phyloP scores from a whole-genome alignment of 2,888 invertebrate genomes.

The Hirtodrosophila cameraria region DNA sequence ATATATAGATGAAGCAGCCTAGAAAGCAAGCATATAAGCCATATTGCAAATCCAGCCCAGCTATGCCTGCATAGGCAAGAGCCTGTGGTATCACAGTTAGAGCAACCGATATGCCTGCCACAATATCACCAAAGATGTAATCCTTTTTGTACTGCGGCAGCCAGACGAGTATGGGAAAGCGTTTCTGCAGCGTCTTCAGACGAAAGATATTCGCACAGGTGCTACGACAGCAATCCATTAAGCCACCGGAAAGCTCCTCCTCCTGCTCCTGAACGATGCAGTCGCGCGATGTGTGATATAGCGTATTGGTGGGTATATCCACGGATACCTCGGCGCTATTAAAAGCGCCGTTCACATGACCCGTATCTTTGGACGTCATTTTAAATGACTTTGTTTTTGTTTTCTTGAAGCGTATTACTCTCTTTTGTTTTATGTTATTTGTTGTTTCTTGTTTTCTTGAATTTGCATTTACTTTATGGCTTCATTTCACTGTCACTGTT shows the following conservation, averaged over 20 bases:
- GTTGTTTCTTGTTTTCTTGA: conserved; percentile 18
- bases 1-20: conserved; percentile 94
- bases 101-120: conserved; percentile 96
- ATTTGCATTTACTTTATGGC: conserved; percentile 50
- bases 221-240: conserved; percentile 61
- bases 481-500: conserved; percentile 51
- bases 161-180: conserved; percentile 91
- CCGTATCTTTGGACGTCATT: conserved; percentile 62
- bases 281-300: conserved; percentile 81
- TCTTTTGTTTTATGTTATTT: conserved; percentile 18
- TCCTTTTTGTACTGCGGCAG: conserved; percentile 90
- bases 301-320: conserved; percentile 82
- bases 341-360: conserved; percentile 69
- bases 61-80: conserved; percentile 92
- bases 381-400: conserved; percentile 5
- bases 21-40: conserved; percentile 96
- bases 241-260: conserved; percentile 67
- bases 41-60: conserved; percentile 92
- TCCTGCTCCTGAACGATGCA: conserved; percentile 85
- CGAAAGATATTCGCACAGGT: conserved; percentile 86
- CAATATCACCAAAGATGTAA: conserved; percentile 92
- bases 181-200: conserved; percentile 89
- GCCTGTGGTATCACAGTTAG: conserved; percentile 89
- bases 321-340: conserved; percentile 78
- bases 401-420: background rate